Evolutionary conservation across 2,888 invertebrate species (phyloP).

Genomic region (Alcis repandata): DNA sequence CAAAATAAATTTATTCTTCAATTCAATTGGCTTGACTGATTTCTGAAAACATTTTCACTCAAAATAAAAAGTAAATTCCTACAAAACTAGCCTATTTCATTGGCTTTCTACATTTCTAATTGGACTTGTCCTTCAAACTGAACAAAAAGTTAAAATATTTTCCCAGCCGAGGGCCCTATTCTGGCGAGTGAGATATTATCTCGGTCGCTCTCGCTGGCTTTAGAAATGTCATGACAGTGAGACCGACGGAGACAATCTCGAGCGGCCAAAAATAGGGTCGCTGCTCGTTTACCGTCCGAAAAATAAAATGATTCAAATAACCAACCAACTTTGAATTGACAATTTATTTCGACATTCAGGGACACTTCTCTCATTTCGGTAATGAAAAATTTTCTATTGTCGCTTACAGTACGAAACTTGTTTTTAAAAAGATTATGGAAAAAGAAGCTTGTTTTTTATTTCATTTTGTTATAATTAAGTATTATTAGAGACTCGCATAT

Average conservation of each 20-base stretch:
- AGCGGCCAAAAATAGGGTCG: too few species aligned
- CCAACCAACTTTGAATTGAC: conserved; percentile 23
- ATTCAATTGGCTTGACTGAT: too few species aligned
- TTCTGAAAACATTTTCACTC: background rate
- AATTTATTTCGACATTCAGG: conserved; percentile 22
- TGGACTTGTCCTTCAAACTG: conserved; percentile 18
- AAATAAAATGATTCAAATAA: conserved; percentile 25
- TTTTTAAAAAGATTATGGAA: conserved; percentile 6
- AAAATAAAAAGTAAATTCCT: background rate
- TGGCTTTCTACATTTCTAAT: conserved; percentile 1
- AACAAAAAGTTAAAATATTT: conserved; percentile 20
- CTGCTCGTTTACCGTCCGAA: conserved; percentile 8
- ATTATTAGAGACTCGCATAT: too few species aligned
- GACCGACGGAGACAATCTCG: too few species aligned
- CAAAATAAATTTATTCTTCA: too few species aligned
- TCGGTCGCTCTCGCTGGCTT: too few species aligned
- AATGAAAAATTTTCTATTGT: conserved; percentile 26
- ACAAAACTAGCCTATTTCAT: conserved; percentile 9
- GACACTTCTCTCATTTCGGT: conserved; percentile 26
- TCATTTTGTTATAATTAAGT: background rate
- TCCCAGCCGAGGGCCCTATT: too few species aligned
- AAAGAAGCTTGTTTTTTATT: background rate
- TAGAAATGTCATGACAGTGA: too few species aligned
- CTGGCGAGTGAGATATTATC: too few species aligned
- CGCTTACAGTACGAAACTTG: conserved; percentile 3